A percentile compares a stretch with the other conserved stretches of the same genome.
Evolutionary conservation across 2,797 vertebrate species (phyloP).

Genomic region (Siniperca scherzeri): DNA sequence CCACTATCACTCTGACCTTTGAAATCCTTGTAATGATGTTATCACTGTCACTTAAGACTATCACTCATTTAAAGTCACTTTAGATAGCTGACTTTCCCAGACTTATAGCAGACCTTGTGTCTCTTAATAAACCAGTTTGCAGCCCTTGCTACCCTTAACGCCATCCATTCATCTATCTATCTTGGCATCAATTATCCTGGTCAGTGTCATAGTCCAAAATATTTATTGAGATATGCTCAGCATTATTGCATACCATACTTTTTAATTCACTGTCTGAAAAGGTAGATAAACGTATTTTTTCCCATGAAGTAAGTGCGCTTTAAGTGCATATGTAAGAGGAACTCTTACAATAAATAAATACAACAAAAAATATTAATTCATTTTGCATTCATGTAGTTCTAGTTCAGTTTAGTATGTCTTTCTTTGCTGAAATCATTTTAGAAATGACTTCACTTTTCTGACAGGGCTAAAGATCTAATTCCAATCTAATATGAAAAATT

Average conservation of each 20-base stretch:
- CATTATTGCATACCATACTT: neutral
- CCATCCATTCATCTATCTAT: neutral
- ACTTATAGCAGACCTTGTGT: neutral
- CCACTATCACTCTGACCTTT: neutral
- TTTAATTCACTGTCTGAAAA: neutral
- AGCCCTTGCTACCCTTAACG: neutral
- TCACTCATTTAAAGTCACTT: neutral
- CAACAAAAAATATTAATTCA: neutral
- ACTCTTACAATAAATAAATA: too few species aligned
- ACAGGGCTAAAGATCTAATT: neutral
- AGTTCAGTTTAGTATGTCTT: neutral
- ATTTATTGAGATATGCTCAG: neutral
- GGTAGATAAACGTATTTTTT: neutral
- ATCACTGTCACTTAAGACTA: neutral
- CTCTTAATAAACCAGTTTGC: neutral
- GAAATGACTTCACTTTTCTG: neutral
- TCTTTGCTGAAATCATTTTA: neutral
- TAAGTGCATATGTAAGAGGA: too few species aligned
- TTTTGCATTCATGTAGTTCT: neutral
- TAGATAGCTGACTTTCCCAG: neutral
- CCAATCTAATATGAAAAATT: neutral
- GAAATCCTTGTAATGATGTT: neutral
- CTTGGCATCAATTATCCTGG: neutral
- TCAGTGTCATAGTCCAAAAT: neutral
- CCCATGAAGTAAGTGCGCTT: too few species aligned